phyloP scores from a whole-genome alignment of 2,113 vertebrate species.

The Pomatostomus ruficeps region DNA sequence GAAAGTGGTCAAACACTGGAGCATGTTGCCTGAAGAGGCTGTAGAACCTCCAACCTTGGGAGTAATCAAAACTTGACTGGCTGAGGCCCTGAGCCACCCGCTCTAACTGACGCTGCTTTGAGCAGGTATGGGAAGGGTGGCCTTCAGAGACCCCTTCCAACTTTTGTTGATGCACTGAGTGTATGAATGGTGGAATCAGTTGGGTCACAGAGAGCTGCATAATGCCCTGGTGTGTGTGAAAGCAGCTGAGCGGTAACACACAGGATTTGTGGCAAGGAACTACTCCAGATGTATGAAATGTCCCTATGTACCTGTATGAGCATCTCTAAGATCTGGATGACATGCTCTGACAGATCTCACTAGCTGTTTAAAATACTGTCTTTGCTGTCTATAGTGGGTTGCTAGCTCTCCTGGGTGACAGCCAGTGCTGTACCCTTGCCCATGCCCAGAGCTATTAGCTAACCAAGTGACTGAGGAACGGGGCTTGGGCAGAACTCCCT shows the following conservation, averaged over 20 bases:
- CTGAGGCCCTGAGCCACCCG: not conserved
- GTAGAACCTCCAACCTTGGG: not conserved
- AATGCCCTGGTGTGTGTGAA: not conserved
- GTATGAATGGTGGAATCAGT: not conserved
- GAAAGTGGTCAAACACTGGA: not conserved
- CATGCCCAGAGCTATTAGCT: not conserved
- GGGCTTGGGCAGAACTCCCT: not conserved
- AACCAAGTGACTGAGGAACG: not conserved
- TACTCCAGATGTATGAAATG: not conserved
- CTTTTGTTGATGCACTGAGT: not conserved
- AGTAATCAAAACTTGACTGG: not conserved
- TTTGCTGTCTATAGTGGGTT: not conserved
- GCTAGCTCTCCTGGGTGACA: not conserved
- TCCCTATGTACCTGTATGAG: not conserved
- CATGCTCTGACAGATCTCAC: not conserved
- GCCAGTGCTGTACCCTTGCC: not conserved
- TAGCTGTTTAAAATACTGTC: not conserved
- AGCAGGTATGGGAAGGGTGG: not conserved
- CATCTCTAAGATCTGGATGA: not conserved
- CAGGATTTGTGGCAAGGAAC: not conserved
- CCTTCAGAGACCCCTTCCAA: not conserved
- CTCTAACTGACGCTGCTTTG: not conserved
- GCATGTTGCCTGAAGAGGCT: not conserved
- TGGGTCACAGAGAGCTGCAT: not conserved
- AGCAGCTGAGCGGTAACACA: not conserved